Conservation (phyloP, 1,140 invertebrate genomes). For the Drosophila funebris region DNA sequence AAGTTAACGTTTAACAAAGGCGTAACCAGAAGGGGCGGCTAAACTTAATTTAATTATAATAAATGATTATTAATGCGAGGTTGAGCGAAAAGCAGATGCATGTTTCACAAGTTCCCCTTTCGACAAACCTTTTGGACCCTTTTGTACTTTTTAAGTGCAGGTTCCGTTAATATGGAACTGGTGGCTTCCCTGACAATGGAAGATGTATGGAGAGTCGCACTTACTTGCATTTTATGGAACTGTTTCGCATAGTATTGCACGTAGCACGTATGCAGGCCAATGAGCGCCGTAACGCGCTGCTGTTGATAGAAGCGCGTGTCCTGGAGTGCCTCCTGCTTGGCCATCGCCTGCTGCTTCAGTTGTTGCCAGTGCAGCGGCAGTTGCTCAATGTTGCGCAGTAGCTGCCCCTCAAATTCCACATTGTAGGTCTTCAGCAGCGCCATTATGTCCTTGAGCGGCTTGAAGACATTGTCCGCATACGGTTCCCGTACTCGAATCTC, state of each 20-base stretch:
- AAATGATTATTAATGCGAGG: no score
- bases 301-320: slow-evolving; percentile 87
- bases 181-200: no score
- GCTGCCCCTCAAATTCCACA: slow-evolving; percentile 86
- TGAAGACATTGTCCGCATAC: slow-evolving; percentile 90
- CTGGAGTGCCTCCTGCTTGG: slow-evolving; percentile 93
- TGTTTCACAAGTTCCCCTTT: no score
- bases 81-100: no score
- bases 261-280: slow-evolving; percentile 89
- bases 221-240: slow-evolving; percentile 86
- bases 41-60: no score
- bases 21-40: not conserved
- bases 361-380: slow-evolving; percentile 95
- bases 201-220: not conserved
- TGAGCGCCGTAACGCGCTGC: slow-evolving; percentile 90
- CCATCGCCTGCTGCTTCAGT: slow-evolving; percentile 92
- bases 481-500: slow-evolving; percentile 86
- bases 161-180: no score
- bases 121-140: no score
- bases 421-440: slow-evolving; percentile 90
- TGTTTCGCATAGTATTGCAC: slow-evolving; percentile 88
- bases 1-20: not conserved
- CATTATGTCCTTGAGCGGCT: slow-evolving; percentile 92
- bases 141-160: no score
- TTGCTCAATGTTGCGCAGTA: slow-evolving; percentile 86